These are phyloP conservation scores for Dermatemys mawii DNA, from an alignment of 2,113 vertebrate species.

Conservation along the genomic window DNA sequence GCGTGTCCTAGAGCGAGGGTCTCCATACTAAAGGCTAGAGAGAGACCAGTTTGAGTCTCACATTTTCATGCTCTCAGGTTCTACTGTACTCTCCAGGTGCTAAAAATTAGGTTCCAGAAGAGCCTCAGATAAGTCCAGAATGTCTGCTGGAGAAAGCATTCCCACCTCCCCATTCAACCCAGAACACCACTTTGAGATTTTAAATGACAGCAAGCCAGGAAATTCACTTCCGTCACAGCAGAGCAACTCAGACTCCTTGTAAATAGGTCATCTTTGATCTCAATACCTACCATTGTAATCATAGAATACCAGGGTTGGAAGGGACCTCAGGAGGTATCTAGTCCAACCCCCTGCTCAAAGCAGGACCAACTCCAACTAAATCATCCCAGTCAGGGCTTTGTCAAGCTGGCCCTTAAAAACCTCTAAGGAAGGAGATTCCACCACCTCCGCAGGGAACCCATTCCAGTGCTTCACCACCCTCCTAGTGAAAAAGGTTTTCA, in stretches of 20 bases:
- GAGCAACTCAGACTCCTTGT: neutral
- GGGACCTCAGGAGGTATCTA: too few species aligned
- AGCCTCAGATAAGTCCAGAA: neutral
- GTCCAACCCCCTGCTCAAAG: too few species aligned
- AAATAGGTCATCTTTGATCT: neutral
- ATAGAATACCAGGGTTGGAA: too few species aligned
- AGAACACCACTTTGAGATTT: neutral
- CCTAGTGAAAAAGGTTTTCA: too few species aligned
- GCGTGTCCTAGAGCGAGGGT: constrained; percentile 33
- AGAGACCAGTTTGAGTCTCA: neutral
- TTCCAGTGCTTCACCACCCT: too few species aligned
- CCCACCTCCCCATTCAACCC: neutral
- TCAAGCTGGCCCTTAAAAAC: too few species aligned
- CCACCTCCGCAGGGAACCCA: too few species aligned
- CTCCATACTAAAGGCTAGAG: neutral
- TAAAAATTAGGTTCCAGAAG: neutral
- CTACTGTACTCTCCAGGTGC: neutral
- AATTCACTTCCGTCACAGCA: neutral
- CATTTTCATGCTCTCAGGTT: neutral
- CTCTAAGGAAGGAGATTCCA: too few species aligned
- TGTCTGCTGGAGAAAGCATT: neutral
- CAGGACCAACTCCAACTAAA: too few species aligned
- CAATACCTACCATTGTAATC: too few species aligned
- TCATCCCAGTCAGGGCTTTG: too few species aligned
- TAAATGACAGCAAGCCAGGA: neutral